A percentile compares a stretch with the other conserved stretches of the same genome.
Conservation (phyloP, 2,888 invertebrate species). For the Amblyjoppa proteus region DNA sequence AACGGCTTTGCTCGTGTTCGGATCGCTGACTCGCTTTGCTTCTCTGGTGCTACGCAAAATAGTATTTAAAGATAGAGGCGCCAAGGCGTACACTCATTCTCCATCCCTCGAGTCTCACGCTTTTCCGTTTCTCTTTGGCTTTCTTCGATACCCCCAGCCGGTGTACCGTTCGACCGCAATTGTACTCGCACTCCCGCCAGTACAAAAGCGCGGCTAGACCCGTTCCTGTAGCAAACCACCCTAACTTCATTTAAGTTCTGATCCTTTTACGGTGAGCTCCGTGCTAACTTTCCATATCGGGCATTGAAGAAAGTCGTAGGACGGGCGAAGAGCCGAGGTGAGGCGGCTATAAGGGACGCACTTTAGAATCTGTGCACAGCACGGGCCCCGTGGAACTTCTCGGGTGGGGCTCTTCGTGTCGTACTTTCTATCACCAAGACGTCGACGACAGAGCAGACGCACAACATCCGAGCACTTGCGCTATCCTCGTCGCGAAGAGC, state of each 20-base stretch:
- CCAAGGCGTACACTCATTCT: conserved; percentile 31
- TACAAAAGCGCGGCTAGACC: conserved; percentile 51
- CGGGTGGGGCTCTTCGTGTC: conserved; percentile 18
- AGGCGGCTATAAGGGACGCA: conserved; percentile 7
- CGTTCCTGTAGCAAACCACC: conserved; percentile 65
- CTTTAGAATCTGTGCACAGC: conserved; percentile 18
- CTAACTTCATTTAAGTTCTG: conserved; percentile 82
- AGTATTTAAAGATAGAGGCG: conserved; percentile 72
- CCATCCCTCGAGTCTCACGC: conserved; percentile 37
- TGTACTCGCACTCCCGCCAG: conserved; percentile 26
- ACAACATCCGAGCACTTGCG: conserved; percentile 2
- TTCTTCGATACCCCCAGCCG: conserved; percentile 13
- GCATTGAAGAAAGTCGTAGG: conserved; percentile 70
- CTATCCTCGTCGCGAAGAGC: neutral
- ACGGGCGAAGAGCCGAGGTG: neutral
- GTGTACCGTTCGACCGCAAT: conserved; percentile 31
- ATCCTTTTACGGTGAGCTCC: conserved; percentile 75
- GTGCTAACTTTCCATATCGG: conserved; percentile 78
- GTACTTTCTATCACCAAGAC: neutral
- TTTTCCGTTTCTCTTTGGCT: conserved; percentile 54
- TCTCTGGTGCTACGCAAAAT: conserved; percentile 72
- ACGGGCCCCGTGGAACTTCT: neutral
- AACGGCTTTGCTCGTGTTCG: conserved; percentile 38
- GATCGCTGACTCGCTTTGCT: conserved; percentile 16
- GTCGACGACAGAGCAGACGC: neutral